Percentiles rank a stretch among this genome's conserved stretches.
These are phyloP conservation scores for Entomobrya proxima DNA, from an alignment of 2,888 invertebrate species.

Conservation along the genomic window DNA sequence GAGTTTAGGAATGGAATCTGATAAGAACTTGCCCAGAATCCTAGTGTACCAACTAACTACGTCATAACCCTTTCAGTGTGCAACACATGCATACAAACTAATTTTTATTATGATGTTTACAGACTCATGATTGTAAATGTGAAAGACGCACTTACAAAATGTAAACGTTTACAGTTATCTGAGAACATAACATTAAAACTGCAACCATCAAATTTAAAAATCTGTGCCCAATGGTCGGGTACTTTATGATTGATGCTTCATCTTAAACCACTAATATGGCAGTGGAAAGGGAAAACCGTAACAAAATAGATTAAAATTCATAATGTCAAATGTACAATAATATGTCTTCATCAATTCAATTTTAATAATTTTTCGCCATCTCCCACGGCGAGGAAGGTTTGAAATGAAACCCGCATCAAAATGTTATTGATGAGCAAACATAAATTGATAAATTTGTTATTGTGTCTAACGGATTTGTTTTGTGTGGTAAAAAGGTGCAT, in stretches of 20 bases:
- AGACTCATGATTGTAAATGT: background rate
- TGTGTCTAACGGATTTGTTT: slow-evolving; percentile 35
- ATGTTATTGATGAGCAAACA: background rate
- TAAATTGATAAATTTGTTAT: slow-evolving; percentile 39
- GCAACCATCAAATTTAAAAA: background rate
- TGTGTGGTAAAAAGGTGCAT: no score
- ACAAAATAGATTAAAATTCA: slow-evolving; percentile 20
- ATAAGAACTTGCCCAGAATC: no score
- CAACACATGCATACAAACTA: background rate
- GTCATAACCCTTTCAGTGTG: background rate
- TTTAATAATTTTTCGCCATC: slow-evolving; percentile 11
- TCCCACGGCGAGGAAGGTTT: background rate
- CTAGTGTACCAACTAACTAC: background rate
- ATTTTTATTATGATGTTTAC: background rate
- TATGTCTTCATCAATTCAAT: slow-evolving; percentile 39
- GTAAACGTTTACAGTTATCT: slow-evolving; percentile 34
- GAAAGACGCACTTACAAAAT: background rate
- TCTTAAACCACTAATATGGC: slow-evolving; percentile 47
- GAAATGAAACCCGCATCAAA: background rate
- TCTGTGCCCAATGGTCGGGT: background rate
- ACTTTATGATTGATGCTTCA: background rate
- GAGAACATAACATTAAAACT: slow-evolving; percentile 1
- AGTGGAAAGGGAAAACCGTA: slow-evolving; percentile 49
- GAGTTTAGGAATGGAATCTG: slow-evolving; percentile 41
- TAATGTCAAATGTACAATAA: background rate